These are phyloP conservation scores for Ptilorrhoa leucosticta DNA, from an alignment of 2,113 vertebrate species.

Conservation along the genomic window DNA sequence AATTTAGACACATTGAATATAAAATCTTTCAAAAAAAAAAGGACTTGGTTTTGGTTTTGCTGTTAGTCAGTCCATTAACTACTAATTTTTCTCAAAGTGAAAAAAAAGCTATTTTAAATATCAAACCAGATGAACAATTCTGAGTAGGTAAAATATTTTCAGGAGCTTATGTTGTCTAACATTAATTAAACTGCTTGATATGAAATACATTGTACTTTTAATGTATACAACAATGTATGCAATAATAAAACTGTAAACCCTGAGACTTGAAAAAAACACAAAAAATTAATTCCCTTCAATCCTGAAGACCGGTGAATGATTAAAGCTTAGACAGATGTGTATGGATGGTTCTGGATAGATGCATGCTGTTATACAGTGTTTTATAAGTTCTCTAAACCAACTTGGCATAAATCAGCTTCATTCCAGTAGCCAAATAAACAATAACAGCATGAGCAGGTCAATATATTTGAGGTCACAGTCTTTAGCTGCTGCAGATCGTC, in stretches of 20 bases:
- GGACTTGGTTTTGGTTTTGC: fast-evolving
- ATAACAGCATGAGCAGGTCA: not conserved
- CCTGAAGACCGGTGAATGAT: not conserved
- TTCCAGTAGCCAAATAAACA: not conserved
- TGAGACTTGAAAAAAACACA: not conserved
- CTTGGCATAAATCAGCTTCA: not conserved
- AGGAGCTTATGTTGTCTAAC: not conserved
- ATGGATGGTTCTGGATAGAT: not conserved
- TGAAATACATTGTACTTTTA: not conserved
- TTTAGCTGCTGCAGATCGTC: not conserved
- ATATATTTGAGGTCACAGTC: not conserved
- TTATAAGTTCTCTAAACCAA: not conserved
- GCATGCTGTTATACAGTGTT: not conserved
- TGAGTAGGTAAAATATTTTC: not conserved
- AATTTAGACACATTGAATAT: not conserved
- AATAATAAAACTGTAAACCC: not conserved
- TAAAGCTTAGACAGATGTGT: not conserved
- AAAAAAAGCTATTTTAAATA: not conserved
- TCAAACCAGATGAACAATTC: not conserved
- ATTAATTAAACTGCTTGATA: not conserved
- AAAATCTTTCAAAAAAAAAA: not conserved
- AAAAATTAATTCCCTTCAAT: not conserved
- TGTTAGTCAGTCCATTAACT: not conserved
- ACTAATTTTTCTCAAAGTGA: not conserved
- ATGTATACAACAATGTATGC: not conserved